A percentile compares a stretch with the other conserved stretches of the same genome.
Evolutionary conservation across 2,113 vertebrate genomes (phyloP).

Genomic region (Isurus oxyrinchus): DNA sequence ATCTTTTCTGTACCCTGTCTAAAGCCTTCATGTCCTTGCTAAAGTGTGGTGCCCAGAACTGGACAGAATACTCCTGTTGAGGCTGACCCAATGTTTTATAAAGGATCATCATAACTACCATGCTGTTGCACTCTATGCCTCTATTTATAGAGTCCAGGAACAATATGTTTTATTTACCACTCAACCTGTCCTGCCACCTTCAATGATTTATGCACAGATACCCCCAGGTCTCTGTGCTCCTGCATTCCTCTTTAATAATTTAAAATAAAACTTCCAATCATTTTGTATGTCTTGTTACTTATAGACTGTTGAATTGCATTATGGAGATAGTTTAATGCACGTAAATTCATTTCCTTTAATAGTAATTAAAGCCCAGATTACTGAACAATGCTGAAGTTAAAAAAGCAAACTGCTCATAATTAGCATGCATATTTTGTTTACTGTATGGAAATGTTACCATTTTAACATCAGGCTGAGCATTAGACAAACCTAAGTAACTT

Average conservation of each 20-base stretch:
- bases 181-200: no score
- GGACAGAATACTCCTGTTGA: no score
- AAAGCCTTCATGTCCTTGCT: no score
- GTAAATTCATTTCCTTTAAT: neutral
- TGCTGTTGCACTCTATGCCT: no score
- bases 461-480: neutral
- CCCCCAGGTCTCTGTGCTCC: no score
- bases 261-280: neutral
- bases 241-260: neutral
- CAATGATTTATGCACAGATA: no score
- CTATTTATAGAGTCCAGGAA: no score
- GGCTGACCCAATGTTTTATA: no score
- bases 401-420: neutral
- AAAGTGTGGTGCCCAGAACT: no score
- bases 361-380: neutral
- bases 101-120: no score
- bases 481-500: neutral
- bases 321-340: neutral
- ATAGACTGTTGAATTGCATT: neutral
- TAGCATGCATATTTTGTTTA: neutral
- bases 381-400: neutral
- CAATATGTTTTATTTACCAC: no score
- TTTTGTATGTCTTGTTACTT: neutral
- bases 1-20: no score
- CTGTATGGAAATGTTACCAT: neutral